A percentile compares a stretch with the other conserved stretches of the same genome.
Conservation (phyloP, 2,797 vertebrate species). For the Anguilla anguilla region DNA sequence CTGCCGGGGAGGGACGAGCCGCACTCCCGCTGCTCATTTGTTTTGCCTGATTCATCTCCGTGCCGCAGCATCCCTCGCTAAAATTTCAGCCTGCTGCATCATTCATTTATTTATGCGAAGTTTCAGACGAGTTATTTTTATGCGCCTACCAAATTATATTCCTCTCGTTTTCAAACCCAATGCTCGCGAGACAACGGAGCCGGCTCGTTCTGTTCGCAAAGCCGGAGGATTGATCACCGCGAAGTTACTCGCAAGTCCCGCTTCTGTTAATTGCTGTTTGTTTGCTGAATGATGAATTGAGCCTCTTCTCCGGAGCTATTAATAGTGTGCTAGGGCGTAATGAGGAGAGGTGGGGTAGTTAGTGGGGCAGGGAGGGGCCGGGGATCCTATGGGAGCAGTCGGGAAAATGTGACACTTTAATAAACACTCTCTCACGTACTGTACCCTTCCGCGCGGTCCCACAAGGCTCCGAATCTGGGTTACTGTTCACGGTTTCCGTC, state of each 20-base stretch:
- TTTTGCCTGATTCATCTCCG: neutral
- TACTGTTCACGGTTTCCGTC: neutral
- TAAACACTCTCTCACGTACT: neutral
- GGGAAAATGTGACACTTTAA: neutral
- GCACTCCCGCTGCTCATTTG: neutral
- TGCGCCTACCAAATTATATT: conserved; percentile 56
- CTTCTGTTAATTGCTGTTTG: conserved; percentile 54
- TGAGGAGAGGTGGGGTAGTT: conserved; percentile 25
- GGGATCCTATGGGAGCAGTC: neutral
- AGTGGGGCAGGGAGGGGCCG: conserved; percentile 19
- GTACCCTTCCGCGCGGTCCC: neutral
- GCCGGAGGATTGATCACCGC: neutral
- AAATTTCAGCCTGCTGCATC: conserved; percentile 51
- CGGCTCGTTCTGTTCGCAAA: conserved; percentile 40
- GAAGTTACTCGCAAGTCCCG: neutral
- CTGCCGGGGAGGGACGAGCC: neutral
- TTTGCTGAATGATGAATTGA: conserved; percentile 47
- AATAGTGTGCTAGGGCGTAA: conserved; percentile 53
- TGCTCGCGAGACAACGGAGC: conserved; percentile 44
- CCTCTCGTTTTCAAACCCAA: conserved; percentile 51
- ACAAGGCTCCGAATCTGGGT: neutral
- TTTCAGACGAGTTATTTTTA: conserved; percentile 70
- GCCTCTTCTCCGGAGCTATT: conserved; percentile 51
- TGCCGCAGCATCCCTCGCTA: conserved; percentile 33
- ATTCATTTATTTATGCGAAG: conserved; percentile 66